phyloP scores from a whole-genome alignment of 2,888 invertebrate species.

The Elysia crispata region DNA sequence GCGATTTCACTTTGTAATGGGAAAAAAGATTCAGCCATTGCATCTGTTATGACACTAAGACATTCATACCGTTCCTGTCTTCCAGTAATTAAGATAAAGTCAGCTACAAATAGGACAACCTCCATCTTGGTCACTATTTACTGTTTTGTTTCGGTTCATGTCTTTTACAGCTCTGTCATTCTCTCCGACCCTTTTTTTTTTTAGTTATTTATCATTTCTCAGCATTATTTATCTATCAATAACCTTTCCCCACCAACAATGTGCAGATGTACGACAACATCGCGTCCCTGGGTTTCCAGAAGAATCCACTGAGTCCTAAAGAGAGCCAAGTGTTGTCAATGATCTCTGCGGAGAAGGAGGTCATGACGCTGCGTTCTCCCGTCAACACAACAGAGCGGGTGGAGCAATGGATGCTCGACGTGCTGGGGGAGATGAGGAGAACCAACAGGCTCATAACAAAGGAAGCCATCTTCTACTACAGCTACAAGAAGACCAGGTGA shows the following conservation, averaged over 20 bases:
- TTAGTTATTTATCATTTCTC: too few species aligned
- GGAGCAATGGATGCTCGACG: conserved; percentile 93
- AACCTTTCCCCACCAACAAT: background rate
- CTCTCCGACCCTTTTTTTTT: too few species aligned
- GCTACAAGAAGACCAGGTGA: conserved; percentile 49
- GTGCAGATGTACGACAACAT: conserved; percentile 93
- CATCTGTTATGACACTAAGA: too few species aligned
- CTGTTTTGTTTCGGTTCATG: too few species aligned
- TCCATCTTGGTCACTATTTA: too few species aligned
- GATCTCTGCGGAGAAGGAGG: conserved; percentile 90
- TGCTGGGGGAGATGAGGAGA: conserved; percentile 88
- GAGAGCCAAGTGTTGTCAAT: conserved; percentile 86
- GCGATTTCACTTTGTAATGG: too few species aligned
- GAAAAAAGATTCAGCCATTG: too few species aligned
- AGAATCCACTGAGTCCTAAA: conserved; percentile 82
- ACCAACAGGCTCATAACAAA: conserved; percentile 90
- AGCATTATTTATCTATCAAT: too few species aligned
- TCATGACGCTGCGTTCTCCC: conserved; percentile 86
- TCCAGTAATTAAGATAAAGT: too few species aligned
- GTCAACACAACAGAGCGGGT: conserved; percentile 87
- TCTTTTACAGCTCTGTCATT: too few species aligned
- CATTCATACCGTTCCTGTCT: too few species aligned
- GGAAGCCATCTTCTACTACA: conserved; percentile 82
- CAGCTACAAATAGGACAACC: too few species aligned
- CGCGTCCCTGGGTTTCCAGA: conserved; percentile 83